Evolutionary conservation across 2,888 invertebrate species (phyloP).

Genomic region (Orthosia cruda): DNA sequence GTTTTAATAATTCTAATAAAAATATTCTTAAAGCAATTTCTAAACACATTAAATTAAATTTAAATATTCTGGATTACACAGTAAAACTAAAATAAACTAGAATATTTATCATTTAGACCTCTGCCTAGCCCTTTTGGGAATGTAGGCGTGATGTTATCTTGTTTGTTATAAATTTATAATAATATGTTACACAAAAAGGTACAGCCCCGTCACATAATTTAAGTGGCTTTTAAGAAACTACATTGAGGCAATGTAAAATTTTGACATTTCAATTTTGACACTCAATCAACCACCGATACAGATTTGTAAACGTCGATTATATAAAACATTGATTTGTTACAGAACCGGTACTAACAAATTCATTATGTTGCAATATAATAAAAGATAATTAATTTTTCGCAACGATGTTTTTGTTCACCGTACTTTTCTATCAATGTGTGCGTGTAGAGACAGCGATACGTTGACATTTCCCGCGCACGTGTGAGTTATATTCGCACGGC

Average conservation of each 20-base stretch:
- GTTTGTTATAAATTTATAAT: background rate
- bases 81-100: background rate
- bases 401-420: slow-evolving; percentile 70
- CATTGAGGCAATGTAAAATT: slow-evolving; percentile 19
- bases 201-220: background rate
- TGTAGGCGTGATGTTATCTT: background rate
- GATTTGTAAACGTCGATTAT: slow-evolving; percentile 59
- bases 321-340: slow-evolving; percentile 62
- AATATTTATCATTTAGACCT: background rate
- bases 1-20: slow-evolving; percentile 8
- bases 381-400: slow-evolving; percentile 63
- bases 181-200: background rate
- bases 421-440: slow-evolving; percentile 70
- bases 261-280: slow-evolving; percentile 49
- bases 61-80: slow-evolving; percentile 3
- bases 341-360: slow-evolving; percentile 61
- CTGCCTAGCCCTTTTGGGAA: background rate
- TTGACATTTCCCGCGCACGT: slow-evolving; percentile 71
- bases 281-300: slow-evolving; percentile 38
- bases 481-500: slow-evolving; percentile 67
- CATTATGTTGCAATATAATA: slow-evolving; percentile 58
- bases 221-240: background rate
- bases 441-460: slow-evolving; percentile 62
- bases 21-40: background rate
- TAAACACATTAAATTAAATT: background rate